These are phyloP conservation scores for Drosophila borborema DNA, from an alignment of 2,888 invertebrate species.

Conservation along the genomic window DNA sequence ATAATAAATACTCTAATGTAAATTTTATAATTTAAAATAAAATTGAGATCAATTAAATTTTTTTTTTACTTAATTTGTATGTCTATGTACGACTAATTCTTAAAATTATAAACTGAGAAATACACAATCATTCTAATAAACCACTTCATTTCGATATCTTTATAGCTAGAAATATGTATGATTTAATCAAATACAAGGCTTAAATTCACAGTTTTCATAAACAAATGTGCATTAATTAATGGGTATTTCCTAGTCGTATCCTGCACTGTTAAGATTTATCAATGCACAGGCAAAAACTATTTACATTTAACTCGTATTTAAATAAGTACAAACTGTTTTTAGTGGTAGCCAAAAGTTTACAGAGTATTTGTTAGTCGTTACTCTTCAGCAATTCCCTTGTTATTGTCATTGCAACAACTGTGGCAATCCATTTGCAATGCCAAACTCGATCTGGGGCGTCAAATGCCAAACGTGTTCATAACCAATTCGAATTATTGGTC, in stretches of 20 bases:
- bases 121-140: background rate
- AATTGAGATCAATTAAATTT: too few species aligned
- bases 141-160: background rate
- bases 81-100: too few species aligned
- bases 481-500: slow-evolving; percentile 39
- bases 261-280: background rate
- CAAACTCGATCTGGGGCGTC: slow-evolving; percentile 30
- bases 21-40: too few species aligned
- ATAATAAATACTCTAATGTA: too few species aligned
- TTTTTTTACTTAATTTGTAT: too few species aligned
- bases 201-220: too few species aligned
- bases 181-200: background rate
- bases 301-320: background rate
- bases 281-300: background rate
- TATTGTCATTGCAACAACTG: slow-evolving; percentile 34
- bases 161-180: background rate
- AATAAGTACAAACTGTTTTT: background rate
- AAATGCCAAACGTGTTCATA: slow-evolving; percentile 56
- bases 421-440: slow-evolving; percentile 48
- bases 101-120: background rate
- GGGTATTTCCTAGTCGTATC: background rate
- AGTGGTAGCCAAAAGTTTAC: background rate
- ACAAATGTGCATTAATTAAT: background rate
- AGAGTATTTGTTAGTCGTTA: background rate
- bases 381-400: background rate